A percentile compares a stretch with the other conserved stretches of the same genome.
Evolutionary conservation across 2,888 invertebrate genomes (phyloP).

Genomic region (Clanis bilineata): DNA sequence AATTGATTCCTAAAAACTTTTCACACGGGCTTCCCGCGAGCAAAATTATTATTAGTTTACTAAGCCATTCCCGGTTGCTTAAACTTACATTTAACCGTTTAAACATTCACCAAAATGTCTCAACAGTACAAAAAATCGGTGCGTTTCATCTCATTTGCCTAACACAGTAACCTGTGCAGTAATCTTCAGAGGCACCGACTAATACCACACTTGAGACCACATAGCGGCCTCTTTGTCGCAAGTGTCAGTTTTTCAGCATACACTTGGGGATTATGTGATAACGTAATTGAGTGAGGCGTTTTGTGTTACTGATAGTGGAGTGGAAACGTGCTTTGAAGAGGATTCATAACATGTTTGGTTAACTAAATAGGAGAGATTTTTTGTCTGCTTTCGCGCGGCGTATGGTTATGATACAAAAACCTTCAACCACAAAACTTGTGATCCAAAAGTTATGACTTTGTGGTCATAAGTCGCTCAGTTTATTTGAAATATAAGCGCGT

Average conservation of each 20-base stretch:
- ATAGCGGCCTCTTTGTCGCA: not conserved
- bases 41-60: too few species aligned
- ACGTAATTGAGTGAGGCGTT: not conserved
- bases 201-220: conserved; percentile 15
- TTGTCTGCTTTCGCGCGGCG: too few species aligned
- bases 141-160: not conserved
- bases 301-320: not conserved
- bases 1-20: too few species aligned
- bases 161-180: conserved; percentile 8
- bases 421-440: too few species aligned
- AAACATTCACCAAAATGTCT: not conserved
- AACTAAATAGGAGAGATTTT: too few species aligned
- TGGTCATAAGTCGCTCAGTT: too few species aligned
- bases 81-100: not conserved
- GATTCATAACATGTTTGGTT: not conserved
- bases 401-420: too few species aligned
- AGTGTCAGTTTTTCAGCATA: conserved; percentile 3
- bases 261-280: not conserved
- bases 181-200: conserved; percentile 29
- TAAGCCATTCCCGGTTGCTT: not conserved
- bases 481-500: too few species aligned
- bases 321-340: not conserved
- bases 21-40: too few species aligned
- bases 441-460: too few species aligned
- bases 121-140: not conserved